Percentiles rank a stretch among this genome's conserved stretches.
phyloP scores from a whole-genome alignment of 30 jellyfish, hydroid and myxozoan genomes.

The Turritopsis dohrnii region DNA sequence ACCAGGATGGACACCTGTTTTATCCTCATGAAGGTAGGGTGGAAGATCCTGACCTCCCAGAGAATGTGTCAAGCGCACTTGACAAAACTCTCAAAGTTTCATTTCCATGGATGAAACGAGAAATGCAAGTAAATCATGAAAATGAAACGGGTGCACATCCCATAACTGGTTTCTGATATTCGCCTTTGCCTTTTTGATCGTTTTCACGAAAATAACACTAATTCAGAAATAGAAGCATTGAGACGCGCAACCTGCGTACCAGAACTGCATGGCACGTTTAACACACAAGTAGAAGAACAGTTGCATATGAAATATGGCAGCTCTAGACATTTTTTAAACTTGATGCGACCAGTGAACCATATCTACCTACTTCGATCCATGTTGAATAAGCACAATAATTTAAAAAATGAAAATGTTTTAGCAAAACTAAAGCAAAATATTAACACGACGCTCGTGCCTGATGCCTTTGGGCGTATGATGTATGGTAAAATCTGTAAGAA shows the following conservation, averaged over 20 bases:
- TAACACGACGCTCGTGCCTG: background rate
- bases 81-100: constrained; percentile 24
- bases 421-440: background rate
- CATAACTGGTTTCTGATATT: constrained; percentile 29
- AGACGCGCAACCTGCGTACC: constrained; percentile 34
- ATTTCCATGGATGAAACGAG: constrained; percentile 38
- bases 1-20: constrained; percentile 21
- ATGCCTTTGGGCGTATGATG: background rate
- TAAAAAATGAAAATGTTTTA: background rate
- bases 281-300: constrained; percentile 52
- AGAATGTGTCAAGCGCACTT: constrained; percentile 25
- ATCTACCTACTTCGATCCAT: constrained; percentile 2
- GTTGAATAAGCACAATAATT: background rate
- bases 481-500: background rate
- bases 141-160: constrained; percentile 24
- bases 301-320: constrained; percentile 17
- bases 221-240: constrained; percentile 32
- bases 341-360: background rate
- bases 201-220: constrained; percentile 29
- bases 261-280: constrained; percentile 36
- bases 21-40: constrained; percentile 38
- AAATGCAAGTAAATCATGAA: background rate
- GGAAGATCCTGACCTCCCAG: constrained; percentile 18
- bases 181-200: constrained; percentile 47
- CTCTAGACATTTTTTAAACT: background rate